Percentiles rank a stretch among this genome's conserved stretches.
Conservation (phyloP, 2,888 invertebrate species). For the Chaitophorus viminalis region DNA sequence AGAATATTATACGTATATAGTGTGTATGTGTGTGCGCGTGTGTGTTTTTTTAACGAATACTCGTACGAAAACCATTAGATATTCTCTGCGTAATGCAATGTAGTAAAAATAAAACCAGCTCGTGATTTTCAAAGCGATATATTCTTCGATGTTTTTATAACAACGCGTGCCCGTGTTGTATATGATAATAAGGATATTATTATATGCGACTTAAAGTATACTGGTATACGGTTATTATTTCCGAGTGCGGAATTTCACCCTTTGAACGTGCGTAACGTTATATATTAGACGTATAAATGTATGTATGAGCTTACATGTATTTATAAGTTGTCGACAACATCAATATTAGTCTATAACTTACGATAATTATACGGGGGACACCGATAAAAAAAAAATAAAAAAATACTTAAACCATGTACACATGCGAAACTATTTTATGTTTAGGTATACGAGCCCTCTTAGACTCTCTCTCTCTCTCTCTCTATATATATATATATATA, state of each 20-base stretch:
- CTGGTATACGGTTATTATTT: slow-evolving; percentile 21
- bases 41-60: slow-evolving; percentile 9
- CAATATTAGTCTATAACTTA: background rate
- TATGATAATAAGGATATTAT: slow-evolving; percentile 16
- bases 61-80: slow-evolving; percentile 1
- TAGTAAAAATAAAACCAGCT: background rate
- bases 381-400: background rate
- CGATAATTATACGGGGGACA: background rate
- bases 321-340: background rate
- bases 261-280: background rate
- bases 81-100: background rate
- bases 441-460: background rate
- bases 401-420: background rate
- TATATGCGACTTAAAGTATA: background rate
- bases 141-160: background rate
- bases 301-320: too few relatives aligned
- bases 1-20: too few relatives aligned
- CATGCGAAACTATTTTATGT: background rate
- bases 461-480: too few relatives aligned
- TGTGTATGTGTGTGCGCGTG: background rate
- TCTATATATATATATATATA: too few relatives aligned
- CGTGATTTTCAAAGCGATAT: background rate
- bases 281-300: too few relatives aligned
- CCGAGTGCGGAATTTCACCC: background rate
- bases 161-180: too few relatives aligned